phyloP scores from a whole-genome alignment of 2,797 vertebrate species.

The Pseudochirops corinnae region DNA sequence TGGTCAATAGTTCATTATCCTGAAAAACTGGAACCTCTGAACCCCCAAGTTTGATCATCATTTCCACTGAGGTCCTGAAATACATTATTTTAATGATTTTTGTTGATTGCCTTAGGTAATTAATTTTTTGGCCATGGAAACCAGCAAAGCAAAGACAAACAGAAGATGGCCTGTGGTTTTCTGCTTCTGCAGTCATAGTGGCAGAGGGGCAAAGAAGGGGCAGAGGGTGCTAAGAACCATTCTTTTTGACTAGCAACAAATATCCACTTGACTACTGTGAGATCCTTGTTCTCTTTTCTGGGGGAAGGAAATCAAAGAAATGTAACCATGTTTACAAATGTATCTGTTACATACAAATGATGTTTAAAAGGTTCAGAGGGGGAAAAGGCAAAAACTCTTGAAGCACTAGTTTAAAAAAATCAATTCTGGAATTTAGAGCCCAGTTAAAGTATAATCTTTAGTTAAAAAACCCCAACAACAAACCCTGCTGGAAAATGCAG shows the following conservation, averaged over 20 bases:
- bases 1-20: background rate
- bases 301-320: background rate
- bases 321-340: background rate
- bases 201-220: background rate
- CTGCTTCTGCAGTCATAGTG: background rate
- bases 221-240: background rate
- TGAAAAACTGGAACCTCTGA: background rate
- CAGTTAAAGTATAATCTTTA: background rate
- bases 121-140: background rate
- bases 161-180: background rate
- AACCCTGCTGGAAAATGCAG: background rate
- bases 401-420: background rate
- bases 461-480: background rate
- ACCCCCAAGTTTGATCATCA: background rate
- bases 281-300: background rate
- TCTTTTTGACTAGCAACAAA: background rate
- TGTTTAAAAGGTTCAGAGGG: background rate
- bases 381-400: background rate
- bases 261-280: background rate
- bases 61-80: background rate
- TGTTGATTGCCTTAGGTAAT: background rate
- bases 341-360: background rate
- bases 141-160: background rate
- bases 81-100: background rate
- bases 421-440: background rate